Conservation (phyloP, 2,113 vertebrate species). For the Leucosticte australis region DNA sequence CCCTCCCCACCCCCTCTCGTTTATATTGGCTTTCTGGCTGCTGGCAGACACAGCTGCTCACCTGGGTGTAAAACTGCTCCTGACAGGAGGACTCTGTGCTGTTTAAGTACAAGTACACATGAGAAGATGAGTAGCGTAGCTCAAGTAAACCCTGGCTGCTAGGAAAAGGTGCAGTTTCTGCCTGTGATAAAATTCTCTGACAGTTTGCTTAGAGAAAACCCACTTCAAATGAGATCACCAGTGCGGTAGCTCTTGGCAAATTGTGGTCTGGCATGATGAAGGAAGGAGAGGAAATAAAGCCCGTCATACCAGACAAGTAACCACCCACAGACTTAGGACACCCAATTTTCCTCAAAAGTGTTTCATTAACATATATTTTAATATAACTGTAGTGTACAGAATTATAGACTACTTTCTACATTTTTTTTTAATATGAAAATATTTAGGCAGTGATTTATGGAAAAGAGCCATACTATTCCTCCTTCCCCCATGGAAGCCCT, state of each 20-base stretch:
- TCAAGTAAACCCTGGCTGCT: neutral
- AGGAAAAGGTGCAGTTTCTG: neutral
- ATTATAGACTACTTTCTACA: neutral
- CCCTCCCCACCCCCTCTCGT: neutral
- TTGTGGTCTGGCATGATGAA: accelerated
- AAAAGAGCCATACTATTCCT: neutral
- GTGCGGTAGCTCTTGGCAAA: neutral
- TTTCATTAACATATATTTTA: neutral
- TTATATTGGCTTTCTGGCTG: neutral
- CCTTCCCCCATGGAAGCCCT: accelerated
- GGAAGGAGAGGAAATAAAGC: neutral
- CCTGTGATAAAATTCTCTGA: neutral
- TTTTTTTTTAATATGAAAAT: neutral
- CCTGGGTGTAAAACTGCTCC: neutral
- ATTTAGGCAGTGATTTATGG: neutral
- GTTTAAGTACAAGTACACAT: neutral
- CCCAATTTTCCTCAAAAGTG: neutral
- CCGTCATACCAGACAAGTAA: neutral
- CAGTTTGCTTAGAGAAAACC: neutral
- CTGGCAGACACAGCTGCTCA: neutral
- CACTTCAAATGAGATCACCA: neutral
- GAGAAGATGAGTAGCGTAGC: neutral
- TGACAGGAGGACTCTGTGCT: neutral
- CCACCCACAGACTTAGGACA: neutral
- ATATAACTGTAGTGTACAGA: neutral